Conservation (phyloP, 2,797 vertebrate genomes). For the Chanos chanos region DNA sequence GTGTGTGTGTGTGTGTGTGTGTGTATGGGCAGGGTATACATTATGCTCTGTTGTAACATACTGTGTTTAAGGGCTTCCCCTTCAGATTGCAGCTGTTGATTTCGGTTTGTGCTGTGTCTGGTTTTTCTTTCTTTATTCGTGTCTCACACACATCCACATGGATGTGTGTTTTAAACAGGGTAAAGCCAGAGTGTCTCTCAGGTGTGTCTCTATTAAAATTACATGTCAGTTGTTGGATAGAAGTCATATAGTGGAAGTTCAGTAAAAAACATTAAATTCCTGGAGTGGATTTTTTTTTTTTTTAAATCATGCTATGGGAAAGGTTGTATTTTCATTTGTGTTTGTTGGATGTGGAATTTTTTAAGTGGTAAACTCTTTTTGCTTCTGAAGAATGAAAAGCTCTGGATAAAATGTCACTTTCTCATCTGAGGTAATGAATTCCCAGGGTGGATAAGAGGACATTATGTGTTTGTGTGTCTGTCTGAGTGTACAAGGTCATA, state of each 20-base stretch:
- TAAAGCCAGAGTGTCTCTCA: constrained; percentile 56
- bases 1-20: neutral
- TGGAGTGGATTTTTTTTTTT: neutral
- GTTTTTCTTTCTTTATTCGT: too few species aligned
- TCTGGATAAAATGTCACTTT: too few species aligned
- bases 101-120: too few species aligned
- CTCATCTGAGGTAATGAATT: too few species aligned
- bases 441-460: neutral
- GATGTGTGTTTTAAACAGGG: constrained; percentile 73
- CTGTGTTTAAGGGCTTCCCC: too few species aligned
- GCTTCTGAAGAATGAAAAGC: neutral
- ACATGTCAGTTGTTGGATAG: too few species aligned
- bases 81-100: too few species aligned
- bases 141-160: neutral
- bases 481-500: too few species aligned
- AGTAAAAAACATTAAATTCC: neutral
- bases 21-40: neutral
- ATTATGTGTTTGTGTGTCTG: too few species aligned
- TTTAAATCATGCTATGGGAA: neutral
- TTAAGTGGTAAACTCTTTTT: neutral
- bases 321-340: neutral
- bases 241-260: constrained; percentile 1
- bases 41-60: too few species aligned
- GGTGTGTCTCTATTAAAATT: constrained; percentile 7
- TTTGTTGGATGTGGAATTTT: neutral